Evolutionary conservation across 2,113 vertebrate species (phyloP), one percentile per base, ranked within the genome.

Genomic region (Sorex fumeus): DNA sequence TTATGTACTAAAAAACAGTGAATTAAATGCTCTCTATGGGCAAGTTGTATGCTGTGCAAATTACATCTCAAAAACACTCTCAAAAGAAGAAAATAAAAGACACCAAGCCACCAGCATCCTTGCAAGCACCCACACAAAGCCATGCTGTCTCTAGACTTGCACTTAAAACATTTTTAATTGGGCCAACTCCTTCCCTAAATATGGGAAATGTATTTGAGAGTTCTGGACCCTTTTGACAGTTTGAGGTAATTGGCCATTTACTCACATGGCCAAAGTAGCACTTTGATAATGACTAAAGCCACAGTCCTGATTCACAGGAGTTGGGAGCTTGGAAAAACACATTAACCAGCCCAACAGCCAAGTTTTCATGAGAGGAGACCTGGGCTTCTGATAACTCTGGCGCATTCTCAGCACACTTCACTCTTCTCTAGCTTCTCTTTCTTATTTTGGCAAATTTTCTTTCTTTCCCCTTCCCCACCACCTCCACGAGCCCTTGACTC

Each of bases 261-360:
- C 4, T 3, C 64, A 60, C 94, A 85, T 7, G 78, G 40, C 66
- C 60, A 90, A 91, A 91, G 66, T 43, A 67, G 32, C 70, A 34
- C 85, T 93, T 88, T 86, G 75, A 81, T 94, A 69, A 87, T 88
- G 82, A 43, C 84, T 84, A 80, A 95, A 96, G 72, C 78, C 87
- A 64, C 89, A 89, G 79, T 80, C 34, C 74, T 67, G 50, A 80
- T 87, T 85, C 87, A 30, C 16, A 5, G 62, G 71, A 87, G 90
- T 78, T 1, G 71, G 19, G 66, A 94, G 72, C 87, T 91, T 75
- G 53, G 87, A 93, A 95, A 96, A 96, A 95, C 86, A 88, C 66
- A 93, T 43, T 43, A 34, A 80, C 84, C 72, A 91, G 69, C 53
- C 28, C 91, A 75, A 71, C 45, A 81, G 71, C 83, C 89, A 82